These are phyloP conservation scores for Drosophila pandora DNA, from an alignment of 1,140 invertebrate genomes.

Conservation along the genomic window DNA sequence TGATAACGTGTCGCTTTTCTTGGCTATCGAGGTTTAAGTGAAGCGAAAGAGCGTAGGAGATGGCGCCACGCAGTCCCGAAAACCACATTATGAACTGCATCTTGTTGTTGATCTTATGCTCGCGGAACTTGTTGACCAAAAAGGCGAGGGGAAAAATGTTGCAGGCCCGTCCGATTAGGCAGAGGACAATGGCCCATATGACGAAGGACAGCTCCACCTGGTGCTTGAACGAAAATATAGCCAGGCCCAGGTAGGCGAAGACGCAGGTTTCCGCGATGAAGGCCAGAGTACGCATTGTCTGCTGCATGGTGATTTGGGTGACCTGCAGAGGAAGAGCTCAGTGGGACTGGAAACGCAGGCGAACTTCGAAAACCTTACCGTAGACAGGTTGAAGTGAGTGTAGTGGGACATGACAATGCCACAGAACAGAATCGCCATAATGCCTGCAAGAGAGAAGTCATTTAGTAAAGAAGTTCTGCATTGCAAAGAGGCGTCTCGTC, in stretches of 20 bases:
- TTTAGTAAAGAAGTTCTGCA: neutral
- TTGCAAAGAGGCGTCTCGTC: too few relatives aligned
- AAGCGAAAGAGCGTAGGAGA: constrained; percentile 98
- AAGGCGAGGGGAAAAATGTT: constrained; percentile 98
- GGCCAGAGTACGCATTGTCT: constrained; percentile 98
- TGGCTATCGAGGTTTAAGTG: constrained; percentile 96
- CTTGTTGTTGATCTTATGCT: constrained; percentile 98
- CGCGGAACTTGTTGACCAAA: constrained; percentile 97
- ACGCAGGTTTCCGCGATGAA: constrained; percentile 99
- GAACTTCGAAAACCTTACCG: constrained; percentile 73
- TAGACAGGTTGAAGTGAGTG: constrained; percentile 99
- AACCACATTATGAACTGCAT: constrained; percentile 99
- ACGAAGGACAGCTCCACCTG: constrained; percentile 92
- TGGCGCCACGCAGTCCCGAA: constrained; percentile 97
- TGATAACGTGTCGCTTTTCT: constrained; percentile 97
- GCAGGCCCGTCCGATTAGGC: constrained; percentile 95
- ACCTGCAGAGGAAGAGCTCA: constrained; percentile 84
- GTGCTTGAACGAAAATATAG: constrained; percentile 98
- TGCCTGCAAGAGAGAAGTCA: constrained; percentile 81
- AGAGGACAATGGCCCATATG: constrained; percentile 96
- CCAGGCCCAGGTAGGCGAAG: constrained; percentile 99
- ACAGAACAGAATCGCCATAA: constrained; percentile 99
- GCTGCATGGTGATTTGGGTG: constrained; percentile 99
- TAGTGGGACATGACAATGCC: constrained; percentile 99
- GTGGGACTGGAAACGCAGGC: neutral